phyloP scores from a whole-genome alignment of 2,113 vertebrate genomes.

The Dasyprocta punctata region DNA sequence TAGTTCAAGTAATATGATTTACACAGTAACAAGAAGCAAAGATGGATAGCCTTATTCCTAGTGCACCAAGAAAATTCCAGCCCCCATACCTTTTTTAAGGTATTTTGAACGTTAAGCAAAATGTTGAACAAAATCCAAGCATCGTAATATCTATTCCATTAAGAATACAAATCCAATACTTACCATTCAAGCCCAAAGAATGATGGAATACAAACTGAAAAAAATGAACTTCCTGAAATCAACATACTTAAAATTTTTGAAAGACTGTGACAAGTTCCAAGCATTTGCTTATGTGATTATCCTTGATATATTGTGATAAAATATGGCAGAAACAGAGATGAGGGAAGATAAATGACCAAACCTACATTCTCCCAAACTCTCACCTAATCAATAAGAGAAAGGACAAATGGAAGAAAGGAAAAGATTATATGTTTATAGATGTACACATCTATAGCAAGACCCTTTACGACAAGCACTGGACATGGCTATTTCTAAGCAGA shows the following conservation, averaged over 20 bases:
- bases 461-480: not conserved
- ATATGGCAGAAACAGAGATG: not conserved
- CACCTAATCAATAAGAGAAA: no score
- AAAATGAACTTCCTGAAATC: not conserved
- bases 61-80: not conserved
- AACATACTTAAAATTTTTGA: not conserved
- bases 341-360: not conserved
- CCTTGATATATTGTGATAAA: not conserved
- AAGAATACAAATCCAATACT: not conserved
- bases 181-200: not conserved
- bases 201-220: not conserved
- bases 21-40: not conserved
- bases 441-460: no score
- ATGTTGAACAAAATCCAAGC: not conserved
- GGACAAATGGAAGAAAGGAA: no score
- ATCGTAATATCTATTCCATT: not conserved
- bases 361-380: not conserved
- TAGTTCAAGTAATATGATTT: not conserved
- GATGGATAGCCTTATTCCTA: not conserved
- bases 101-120: conserved; percentile 6
- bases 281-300: not conserved
- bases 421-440: no score
- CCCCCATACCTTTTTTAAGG: not conserved
- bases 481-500: not conserved
- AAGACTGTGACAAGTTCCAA: not conserved